Conservation (phyloP, 1,140 invertebrate genomes). For the Drosophila biarmipes region DNA sequence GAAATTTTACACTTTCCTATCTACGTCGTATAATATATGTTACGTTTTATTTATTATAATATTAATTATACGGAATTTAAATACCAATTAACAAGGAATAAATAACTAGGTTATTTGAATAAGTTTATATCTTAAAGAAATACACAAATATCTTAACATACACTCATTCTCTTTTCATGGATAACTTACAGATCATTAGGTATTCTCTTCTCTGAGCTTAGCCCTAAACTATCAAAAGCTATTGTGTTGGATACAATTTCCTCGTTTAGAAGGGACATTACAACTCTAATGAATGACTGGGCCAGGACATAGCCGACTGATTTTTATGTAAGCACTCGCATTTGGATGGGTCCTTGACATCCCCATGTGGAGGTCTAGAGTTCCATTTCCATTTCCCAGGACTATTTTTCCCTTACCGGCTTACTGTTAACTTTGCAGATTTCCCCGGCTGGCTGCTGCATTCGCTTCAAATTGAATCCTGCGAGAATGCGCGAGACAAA, state of each 20-base stretch:
- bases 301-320: constrained; percentile 32
- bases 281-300: constrained; percentile 61
- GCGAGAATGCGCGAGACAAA: constrained; percentile 79
- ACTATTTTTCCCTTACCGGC: constrained; percentile 25
- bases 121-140: no score
- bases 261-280: constrained; percentile 48
- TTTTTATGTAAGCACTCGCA: constrained; percentile 46
- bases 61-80: no score
- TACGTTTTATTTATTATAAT: no score
- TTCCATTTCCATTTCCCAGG: constrained; percentile 6
- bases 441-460: constrained; percentile 61
- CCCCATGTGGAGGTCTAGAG: not conserved
- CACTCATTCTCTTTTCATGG: no score
- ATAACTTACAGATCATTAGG: not conserved
- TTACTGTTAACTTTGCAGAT: constrained; percentile 62
- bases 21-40: no score
- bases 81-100: no score
- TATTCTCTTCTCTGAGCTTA: no score
- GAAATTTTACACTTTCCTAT: no score
- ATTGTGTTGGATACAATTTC: constrained; percentile 14
- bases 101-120: no score
- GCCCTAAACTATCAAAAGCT: constrained; percentile 11
- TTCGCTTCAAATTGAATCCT: constrained; percentile 71
- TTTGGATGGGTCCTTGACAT: not conserved
- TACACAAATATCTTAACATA: no score